phyloP scores from a whole-genome alignment of 2,797 vertebrate species.

The Dermochelys coriacea region DNA sequence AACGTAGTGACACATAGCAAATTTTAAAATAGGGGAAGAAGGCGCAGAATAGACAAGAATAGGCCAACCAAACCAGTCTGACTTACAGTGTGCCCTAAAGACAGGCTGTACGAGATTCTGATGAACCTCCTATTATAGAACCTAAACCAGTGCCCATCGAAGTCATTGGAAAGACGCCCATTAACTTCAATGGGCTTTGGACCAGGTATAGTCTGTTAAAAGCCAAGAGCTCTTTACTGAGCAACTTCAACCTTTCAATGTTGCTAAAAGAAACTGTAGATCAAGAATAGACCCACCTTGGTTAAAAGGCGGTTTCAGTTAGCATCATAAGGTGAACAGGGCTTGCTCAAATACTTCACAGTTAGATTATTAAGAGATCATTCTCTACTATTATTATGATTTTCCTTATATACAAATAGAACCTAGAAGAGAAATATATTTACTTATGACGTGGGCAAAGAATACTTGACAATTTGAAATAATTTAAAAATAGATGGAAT shows the following conservation, averaged over 20 bases:
- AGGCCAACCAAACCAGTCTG: neutral
- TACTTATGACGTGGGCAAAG: neutral
- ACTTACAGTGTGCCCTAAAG: neutral
- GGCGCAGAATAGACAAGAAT: neutral
- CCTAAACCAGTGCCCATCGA: neutral
- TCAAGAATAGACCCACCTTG: neutral
- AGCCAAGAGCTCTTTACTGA: neutral
- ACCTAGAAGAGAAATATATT: neutral
- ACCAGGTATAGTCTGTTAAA: neutral
- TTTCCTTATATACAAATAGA: neutral
- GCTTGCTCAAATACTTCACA: neutral
- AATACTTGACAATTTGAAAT: neutral
- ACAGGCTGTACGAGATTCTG: neutral
- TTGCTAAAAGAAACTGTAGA: neutral
- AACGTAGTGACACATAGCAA: neutral
- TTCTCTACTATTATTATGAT: neutral
- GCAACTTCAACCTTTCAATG: neutral
- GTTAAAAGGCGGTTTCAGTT: neutral
- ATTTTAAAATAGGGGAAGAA: neutral
- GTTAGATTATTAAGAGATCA: neutral
- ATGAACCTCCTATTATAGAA: fast-evolving
- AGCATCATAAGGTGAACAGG: neutral
- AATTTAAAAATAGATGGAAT: neutral
- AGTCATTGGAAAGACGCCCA: neutral
- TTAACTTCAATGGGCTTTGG: neutral